These are phyloP conservation scores for Philaethria dido DNA, from an alignment of 2,888 invertebrate genomes.

Conservation along the genomic window DNA sequence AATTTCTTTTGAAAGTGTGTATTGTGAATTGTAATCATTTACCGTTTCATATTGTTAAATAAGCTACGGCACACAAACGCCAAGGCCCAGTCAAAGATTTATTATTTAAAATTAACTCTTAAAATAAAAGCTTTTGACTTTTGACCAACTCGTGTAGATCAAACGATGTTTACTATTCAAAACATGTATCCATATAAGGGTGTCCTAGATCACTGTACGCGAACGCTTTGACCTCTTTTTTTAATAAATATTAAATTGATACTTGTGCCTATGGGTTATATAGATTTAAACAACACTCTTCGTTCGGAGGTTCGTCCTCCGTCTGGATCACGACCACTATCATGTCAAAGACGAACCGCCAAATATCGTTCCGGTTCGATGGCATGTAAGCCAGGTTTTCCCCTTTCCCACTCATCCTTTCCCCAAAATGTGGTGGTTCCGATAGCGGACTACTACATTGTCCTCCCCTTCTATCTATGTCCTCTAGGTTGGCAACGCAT, in stretches of 20 bases:
- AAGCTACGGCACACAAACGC: conserved; percentile 5
- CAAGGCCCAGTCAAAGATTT: not conserved
- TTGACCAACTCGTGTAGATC: not conserved
- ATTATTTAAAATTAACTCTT: not conserved
- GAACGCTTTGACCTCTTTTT: not conserved
- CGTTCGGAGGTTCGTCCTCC: too few relatives aligned
- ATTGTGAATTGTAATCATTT: conserved; percentile 27
- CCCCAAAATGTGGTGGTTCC: too few relatives aligned
- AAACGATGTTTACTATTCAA: not conserved
- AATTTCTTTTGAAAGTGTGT: conserved; percentile 27
- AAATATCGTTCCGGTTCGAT: too few relatives aligned
- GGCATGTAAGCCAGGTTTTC: too few relatives aligned
- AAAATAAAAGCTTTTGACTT: conserved; percentile 3
- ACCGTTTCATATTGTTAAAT: conserved; percentile 26
- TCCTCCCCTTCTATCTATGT: too few relatives aligned
- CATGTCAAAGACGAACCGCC: too few relatives aligned
- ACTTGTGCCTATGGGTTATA: not conserved
- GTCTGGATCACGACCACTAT: too few relatives aligned
- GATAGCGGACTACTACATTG: too few relatives aligned
- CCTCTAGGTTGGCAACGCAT: too few relatives aligned
- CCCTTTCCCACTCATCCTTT: too few relatives aligned
- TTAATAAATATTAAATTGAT: not conserved
- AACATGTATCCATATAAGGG: conserved; percentile 12
- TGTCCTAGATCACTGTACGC: conserved; percentile 6
- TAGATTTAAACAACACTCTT: not conserved